Base-by-base conservation (phyloP, 2,113 vertebrate genomes). In the Rana temporaria region DNA sequence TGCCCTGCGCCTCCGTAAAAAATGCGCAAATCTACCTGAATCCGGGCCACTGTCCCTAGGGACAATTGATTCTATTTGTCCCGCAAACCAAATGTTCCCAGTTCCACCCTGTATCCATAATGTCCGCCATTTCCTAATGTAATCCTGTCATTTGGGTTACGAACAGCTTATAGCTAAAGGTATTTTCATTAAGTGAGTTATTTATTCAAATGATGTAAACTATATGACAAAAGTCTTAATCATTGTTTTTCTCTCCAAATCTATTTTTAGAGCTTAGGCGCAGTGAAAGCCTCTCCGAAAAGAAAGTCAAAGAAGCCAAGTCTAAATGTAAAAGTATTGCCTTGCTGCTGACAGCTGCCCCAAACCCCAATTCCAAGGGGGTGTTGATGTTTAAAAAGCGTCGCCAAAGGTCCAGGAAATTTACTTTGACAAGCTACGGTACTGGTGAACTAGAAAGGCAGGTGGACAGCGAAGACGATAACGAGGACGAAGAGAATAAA, bases 301-400 rank as follows among this genome's bases (percentile, higher is more conserved):
- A 98, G 90, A 98, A 97, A 88, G 94, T 98, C 87, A 98, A 98
- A 86, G 98, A 99, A 90, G 96, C 95, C 66, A 98, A 97, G 88
- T 98, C 97, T 92, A 97, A 97, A 96, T 99, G 98, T 94, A 98
- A 97, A 88, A 98, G 96, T 79, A 99, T 99, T 84, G 98, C 98
- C 48, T 92, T 98, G 20, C 95, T 99, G 76, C 94, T 99, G 53
- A 96, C 96, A 0, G 95, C 96, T 69, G 94, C 96, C 38, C 93
- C 95, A 86, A 97, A 97, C 85, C 96, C 98, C 89, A 96, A 95
- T 85, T 99, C 98, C 91, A 97, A 97, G 87, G 98, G 98, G 89
- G 93, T 97, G 92, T 96, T 98, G 93, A 98, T 99, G 98, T 99
- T 99, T 92, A 98, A 98, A 92, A 98, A 95, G 90, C 95, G 97